These are phyloP conservation scores for Mionectes macconnelli DNA, from an alignment of 2,113 vertebrate species.

Conservation along the genomic window DNA sequence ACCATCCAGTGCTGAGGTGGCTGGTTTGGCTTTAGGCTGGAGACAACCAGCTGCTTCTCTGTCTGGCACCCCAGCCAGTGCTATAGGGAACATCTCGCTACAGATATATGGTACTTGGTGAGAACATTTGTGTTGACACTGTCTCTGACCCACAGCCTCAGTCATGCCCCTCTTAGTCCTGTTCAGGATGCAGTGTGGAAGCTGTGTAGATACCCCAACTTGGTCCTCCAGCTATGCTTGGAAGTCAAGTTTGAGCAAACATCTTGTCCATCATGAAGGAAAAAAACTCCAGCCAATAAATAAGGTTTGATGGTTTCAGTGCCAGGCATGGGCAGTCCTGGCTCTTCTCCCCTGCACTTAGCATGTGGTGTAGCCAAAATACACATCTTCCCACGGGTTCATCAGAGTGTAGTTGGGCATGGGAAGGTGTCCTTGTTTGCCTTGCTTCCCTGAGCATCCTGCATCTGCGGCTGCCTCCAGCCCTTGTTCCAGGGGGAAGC, in stretches of 20 bases:
- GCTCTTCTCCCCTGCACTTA: rapidly evolving
- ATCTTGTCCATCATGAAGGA: not conserved
- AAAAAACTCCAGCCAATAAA: not conserved
- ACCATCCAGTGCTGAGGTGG: not conserved
- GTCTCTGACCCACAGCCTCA: not conserved
- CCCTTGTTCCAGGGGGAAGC: not conserved
- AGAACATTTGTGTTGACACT: rapidly evolving
- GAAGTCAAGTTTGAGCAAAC: not conserved
- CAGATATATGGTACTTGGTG: not conserved
- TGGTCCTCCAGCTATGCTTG: not conserved
- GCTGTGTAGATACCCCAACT: rapidly evolving
- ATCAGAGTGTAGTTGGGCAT: rapidly evolving
- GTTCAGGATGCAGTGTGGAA: not conserved
- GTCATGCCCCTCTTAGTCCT: not conserved
- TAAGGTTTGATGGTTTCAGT: not conserved
- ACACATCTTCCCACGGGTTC: not conserved
- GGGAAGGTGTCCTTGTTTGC: not conserved
- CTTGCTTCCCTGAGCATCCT: not conserved
- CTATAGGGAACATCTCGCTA: not conserved
- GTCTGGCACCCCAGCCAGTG: not conserved
- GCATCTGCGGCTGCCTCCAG: not conserved
- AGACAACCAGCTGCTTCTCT: not conserved
- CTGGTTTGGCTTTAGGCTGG: not conserved
- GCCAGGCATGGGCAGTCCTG: not conserved
- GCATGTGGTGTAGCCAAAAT: not conserved